A percentile compares a stretch with the other conserved stretches of the same genome.
Evolutionary conservation across 2,797 vertebrate species (phyloP).

Genomic region (Chloroceryle inda): DNA sequence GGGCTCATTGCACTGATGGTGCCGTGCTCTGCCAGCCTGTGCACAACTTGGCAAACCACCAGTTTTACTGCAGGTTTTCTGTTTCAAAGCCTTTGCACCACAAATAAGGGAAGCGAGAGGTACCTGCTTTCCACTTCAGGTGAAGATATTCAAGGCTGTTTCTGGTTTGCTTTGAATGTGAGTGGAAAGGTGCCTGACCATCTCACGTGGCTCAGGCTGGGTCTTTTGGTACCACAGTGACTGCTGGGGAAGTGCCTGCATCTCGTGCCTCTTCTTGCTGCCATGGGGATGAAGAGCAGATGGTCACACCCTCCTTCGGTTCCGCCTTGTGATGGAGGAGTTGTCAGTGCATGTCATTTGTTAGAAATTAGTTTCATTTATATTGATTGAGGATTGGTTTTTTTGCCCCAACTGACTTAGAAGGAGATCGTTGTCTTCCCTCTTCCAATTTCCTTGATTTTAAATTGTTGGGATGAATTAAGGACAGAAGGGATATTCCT

Average conservation of each 20-base stretch:
- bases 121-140: background rate
- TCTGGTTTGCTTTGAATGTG: background rate
- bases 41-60: background rate
- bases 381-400: background rate
- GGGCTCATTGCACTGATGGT: background rate
- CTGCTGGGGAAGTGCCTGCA: background rate
- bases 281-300: background rate
- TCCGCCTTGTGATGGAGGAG: background rate
- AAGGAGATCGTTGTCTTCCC: fast-evolving
- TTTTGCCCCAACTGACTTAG: background rate
- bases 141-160: background rate
- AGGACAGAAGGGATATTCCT: background rate
- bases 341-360: background rate
- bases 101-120: background rate
- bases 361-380: background rate
- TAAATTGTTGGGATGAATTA: background rate
- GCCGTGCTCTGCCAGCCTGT: background rate
- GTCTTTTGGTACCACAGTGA: background rate
- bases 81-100: background rate
- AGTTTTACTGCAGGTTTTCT: background rate
- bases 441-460: background rate
- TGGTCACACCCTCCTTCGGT: background rate
- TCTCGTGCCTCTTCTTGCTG: background rate
- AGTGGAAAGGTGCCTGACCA: background rate
- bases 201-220: background rate